Evolutionary conservation across 2,888 invertebrate species (phyloP), one percentile per base, ranked within the genome.

Genomic region (Margaritifera margaritifera): DNA sequence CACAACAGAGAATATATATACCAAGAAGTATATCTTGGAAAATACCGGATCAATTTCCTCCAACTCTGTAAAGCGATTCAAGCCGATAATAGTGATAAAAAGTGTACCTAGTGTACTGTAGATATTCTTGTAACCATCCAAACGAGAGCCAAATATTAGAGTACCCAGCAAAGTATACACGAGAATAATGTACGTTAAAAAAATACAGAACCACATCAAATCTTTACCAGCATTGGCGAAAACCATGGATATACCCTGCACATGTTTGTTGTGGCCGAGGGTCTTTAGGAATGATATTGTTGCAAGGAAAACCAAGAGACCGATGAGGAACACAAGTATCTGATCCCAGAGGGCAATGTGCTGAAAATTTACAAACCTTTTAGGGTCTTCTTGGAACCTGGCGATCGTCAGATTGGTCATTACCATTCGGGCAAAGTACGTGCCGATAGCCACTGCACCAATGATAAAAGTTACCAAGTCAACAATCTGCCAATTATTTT

Each of bases 11-110:
- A 82, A 71, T 42, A 83, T 75, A 62, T 80, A 81, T 0, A 79
- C 68, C 64, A 79, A 70, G 69, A 84, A 84, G 68, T 82, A 85
- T 25, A 84, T 72, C 62, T 80, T 79, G n/a, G 80, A 78, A 68
- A 81, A 72, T 1, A 80, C 60, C 18, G 79, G 79, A 52, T 75
- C 75, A 1, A 74, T 74, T 6, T 71, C 69, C 18, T 80, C 79
- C 22, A 82, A 74, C 52, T 82, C 78, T 2, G 72, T 77, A 63
- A 83, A 83, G 53, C 79, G 70, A 52, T 80, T 77, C 58, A 82
- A 80, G 2, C 85, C 85, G 8, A 85, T 77, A 68, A 85, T 77
- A 51, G 79, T 80, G 24, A 81, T 77, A 61, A 85, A 82, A 11
- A 84, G 67, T 11, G 82, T 82, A 4, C 77, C 79, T 68, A 83